phyloP scores from a whole-genome alignment of 2,797 vertebrate genomes.

The Acridotheres tristis region DNA sequence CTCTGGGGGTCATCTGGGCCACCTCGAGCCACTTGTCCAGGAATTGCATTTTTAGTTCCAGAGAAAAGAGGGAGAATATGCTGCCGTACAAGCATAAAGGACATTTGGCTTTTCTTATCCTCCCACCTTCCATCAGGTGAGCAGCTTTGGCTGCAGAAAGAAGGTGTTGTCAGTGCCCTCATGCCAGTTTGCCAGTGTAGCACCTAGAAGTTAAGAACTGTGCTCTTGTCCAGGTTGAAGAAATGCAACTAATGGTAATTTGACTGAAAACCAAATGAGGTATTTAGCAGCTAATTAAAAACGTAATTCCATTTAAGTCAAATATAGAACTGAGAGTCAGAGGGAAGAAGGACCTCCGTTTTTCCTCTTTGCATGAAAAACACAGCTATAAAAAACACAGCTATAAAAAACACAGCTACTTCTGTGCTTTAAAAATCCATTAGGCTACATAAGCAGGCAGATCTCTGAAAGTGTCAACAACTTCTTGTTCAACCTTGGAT shows the following conservation, averaged over 20 bases:
- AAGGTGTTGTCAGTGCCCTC: fast-evolving
- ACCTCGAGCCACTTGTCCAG: not conserved
- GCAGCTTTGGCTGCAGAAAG: not conserved
- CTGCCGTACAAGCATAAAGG: not conserved
- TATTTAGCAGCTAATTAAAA: not conserved
- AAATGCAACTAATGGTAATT: not conserved
- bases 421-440: not conserved
- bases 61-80: fast-evolving
- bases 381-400: not conserved
- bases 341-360: not conserved
- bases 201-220: not conserved
- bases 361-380: not conserved
- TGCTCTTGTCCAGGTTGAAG: not conserved
- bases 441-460: not conserved
- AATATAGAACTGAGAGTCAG: not conserved
- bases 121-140: not conserved
- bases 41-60: not conserved
- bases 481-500: not conserved
- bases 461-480: not conserved
- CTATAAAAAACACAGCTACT: not conserved
- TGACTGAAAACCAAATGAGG: not conserved
- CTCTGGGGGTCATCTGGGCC: not conserved
- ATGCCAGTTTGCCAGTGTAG: not conserved
- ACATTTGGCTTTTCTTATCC: not conserved
- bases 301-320: not conserved